Conservation (phyloP, 2,797 vertebrate species). For the Psittacula derbiana region DNA sequence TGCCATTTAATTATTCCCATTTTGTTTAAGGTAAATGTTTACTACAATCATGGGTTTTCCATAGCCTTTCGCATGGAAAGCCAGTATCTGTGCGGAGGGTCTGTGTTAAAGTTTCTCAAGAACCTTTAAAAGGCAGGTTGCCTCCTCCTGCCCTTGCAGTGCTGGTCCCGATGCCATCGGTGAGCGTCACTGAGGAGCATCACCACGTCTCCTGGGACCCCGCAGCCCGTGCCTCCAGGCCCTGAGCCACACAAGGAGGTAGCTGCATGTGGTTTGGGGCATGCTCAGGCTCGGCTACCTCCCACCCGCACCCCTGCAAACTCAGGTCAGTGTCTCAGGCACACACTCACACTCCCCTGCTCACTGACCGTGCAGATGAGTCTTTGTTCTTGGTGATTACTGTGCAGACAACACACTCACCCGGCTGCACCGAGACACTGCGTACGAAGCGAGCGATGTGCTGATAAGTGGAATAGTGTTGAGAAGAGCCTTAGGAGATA, state of each 20-base stretch:
- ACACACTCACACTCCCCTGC: not conserved
- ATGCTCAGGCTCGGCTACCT: fast-evolving
- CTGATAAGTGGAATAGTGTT: slow-evolving; percentile 40
- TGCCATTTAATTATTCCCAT: slow-evolving; percentile 48
- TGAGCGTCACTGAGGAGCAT: not conserved
- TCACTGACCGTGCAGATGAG: not conserved
- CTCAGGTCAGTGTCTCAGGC: not conserved
- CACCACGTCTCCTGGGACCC: not conserved
- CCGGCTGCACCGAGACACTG: slow-evolving; percentile 45
- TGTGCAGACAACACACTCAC: slow-evolving; percentile 66
- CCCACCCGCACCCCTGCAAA: not conserved
- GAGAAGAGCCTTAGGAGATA: slow-evolving; percentile 70
- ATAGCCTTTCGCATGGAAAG: not conserved
- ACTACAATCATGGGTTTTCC: not conserved
- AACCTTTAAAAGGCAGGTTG: not conserved
- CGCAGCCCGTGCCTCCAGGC: fast-evolving
- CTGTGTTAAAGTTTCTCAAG: not conserved
- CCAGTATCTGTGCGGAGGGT: not conserved
- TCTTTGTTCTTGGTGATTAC: slow-evolving; percentile 75
- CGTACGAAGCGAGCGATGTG: not conserved
- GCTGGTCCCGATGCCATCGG: fast-evolving
- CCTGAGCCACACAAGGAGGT: not conserved
- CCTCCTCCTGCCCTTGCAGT: fast-evolving
- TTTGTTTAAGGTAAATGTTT: slow-evolving; percentile 58
- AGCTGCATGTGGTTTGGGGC: not conserved